A percentile compares a stretch with the other conserved stretches of the same genome.
Evolutionary conservation across 2,888 invertebrate species (phyloP).

Genomic region (Eupithecia insigniata): DNA sequence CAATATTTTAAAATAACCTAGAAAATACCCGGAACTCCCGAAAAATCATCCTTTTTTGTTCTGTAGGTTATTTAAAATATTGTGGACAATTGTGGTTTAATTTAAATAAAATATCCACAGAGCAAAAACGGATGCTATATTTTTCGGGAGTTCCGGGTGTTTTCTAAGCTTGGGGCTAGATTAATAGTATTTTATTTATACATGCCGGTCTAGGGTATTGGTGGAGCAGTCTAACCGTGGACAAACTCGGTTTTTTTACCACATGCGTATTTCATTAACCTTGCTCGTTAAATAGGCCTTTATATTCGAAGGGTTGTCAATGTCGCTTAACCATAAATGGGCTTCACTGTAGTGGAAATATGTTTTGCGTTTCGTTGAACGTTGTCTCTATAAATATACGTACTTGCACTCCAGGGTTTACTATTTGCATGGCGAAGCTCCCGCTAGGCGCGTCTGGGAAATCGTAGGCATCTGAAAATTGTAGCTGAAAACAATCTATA

Average conservation of each 20-base stretch:
- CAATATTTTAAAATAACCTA: too few species aligned
- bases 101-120: too few species aligned
- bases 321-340: slow-evolving; percentile 36
- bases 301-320: slow-evolving; percentile 5
- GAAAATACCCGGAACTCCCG: too few species aligned
- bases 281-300: slow-evolving; percentile 5
- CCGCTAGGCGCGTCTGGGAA: slow-evolving; percentile 85
- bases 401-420: slow-evolving; percentile 73
- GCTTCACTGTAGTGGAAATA: slow-evolving; percentile 35
- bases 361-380: slow-evolving; percentile 21
- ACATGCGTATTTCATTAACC: not conserved
- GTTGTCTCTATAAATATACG: slow-evolving; percentile 28
- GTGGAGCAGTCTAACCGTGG: not conserved
- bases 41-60: too few species aligned
- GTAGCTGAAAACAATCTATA: slow-evolving; percentile 77
- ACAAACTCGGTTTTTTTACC: not conserved
- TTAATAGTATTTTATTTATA: too few species aligned
- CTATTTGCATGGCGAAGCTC: slow-evolving; percentile 76
- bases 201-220: not conserved
- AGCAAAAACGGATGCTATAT: too few species aligned
- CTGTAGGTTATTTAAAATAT: too few species aligned
- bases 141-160: too few species aligned
- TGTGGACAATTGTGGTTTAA: too few species aligned
- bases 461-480: slow-evolving; percentile 83
- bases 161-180: too few species aligned